Evolutionary conservation across 2,113 vertebrate genomes (phyloP).

Genomic region (Alosa alosa): DNA sequence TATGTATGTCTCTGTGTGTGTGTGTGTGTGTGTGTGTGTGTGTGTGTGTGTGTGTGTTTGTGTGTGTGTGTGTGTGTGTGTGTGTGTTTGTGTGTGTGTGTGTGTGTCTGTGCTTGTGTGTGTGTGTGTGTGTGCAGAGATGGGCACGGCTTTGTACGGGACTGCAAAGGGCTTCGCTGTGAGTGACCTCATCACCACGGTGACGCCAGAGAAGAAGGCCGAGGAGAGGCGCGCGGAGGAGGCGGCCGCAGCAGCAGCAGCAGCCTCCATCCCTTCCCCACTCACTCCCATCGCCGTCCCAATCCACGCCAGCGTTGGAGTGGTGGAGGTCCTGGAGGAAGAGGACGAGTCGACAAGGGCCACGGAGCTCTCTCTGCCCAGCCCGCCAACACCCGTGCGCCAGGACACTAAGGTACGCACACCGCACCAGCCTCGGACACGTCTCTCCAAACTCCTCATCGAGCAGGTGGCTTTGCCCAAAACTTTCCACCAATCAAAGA

Average conservation of each 20-base stretch:
- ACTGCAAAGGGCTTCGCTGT: conserved; percentile 86
- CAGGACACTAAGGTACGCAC: conserved; percentile 81
- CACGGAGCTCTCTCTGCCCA: conserved; percentile 66
- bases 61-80: conserved; percentile 1
- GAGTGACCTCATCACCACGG: conserved; percentile 90
- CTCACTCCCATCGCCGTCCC: neutral
- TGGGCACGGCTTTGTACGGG: conserved; percentile 88
- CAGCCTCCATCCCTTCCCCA: neutral
- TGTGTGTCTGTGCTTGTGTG: conserved; percentile 28
- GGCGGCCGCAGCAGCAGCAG: conserved; percentile 50
- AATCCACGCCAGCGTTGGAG: neutral
- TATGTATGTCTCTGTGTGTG: conserved; percentile 17
- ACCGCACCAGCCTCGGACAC: neutral
- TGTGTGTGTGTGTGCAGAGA: conserved; percentile 78
- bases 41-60: neutral
- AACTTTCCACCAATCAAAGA: neutral
- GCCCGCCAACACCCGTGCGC: conserved; percentile 63
- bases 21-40: conserved; percentile 25
- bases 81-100: conserved; percentile 42
- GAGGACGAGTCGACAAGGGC: conserved; percentile 62
- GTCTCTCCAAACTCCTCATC: neutral
- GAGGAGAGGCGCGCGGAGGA: conserved; percentile 76
- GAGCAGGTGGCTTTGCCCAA: neutral
- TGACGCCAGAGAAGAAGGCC: conserved; percentile 85
- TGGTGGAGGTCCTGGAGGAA: conserved; percentile 35